These are phyloP conservation scores for Drosophila limbata DNA, from an alignment of 2,888 invertebrate genomes.

Conservation along the genomic window DNA sequence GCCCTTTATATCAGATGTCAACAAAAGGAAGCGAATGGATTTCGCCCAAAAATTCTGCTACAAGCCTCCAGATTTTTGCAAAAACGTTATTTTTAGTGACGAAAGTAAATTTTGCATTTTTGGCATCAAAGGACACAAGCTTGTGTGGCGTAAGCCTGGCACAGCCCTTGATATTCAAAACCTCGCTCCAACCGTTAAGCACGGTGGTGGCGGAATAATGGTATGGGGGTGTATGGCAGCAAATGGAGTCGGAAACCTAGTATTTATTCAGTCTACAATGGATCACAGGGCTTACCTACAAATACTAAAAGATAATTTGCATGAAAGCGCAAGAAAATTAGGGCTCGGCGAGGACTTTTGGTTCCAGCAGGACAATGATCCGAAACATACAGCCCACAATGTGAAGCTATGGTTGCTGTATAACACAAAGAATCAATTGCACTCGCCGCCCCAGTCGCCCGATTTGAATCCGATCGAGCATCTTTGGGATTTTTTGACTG, in stretches of 20 bases:
- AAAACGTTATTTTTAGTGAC: not conserved
- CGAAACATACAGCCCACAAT: slow-evolving; percentile 31
- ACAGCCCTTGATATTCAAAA: slow-evolving; percentile 13
- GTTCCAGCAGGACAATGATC: slow-evolving; percentile 42
- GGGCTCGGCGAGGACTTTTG: slow-evolving; percentile 7
- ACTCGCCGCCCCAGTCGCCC: slow-evolving; percentile 33
- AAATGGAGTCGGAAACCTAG: no score
- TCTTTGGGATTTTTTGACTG: slow-evolving; percentile 30
- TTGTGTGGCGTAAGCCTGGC: not conserved
- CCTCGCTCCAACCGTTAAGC: slow-evolving; percentile 3
- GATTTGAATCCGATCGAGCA: slow-evolving; percentile 15
- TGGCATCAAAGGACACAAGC: no score
- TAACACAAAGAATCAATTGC: slow-evolving; percentile 27
- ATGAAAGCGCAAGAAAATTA: not conserved
- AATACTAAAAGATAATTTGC: slow-evolving; percentile 35
- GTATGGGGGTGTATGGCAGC: no score
- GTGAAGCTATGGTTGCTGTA: slow-evolving; percentile 38
- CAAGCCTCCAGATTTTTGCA: no score
- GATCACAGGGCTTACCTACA: slow-evolving; percentile 14
- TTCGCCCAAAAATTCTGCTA: not conserved
- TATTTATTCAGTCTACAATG: no score
- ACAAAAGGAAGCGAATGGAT: no score
- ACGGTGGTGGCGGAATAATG: not conserved
- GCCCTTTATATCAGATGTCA: not conserved
- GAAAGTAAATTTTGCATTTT: no score